Percentiles rank a stretch among this genome's conserved stretches.
Evolutionary conservation across 2,797 vertebrate genomes (phyloP).

Genomic region (Neostethus bicornis): DNA sequence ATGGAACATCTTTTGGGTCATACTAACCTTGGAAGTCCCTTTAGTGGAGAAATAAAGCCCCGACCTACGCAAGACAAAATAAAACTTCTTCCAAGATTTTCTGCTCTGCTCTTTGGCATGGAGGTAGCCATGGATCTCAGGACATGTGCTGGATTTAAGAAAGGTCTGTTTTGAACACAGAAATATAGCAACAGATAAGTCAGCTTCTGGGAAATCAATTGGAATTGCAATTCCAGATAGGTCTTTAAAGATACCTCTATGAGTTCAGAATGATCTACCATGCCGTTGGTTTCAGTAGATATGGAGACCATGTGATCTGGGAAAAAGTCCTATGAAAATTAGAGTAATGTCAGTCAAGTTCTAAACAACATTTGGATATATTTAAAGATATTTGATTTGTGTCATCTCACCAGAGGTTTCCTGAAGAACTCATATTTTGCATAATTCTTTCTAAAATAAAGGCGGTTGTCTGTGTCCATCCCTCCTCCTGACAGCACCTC

Average conservation of each 20-base stretch:
- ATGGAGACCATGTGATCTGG: slow-evolving; percentile 95
- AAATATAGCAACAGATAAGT: slow-evolving; percentile 26
- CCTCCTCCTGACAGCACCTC: slow-evolving; percentile 91
- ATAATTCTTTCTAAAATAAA: slow-evolving; percentile 97
- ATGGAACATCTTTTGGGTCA: not conserved
- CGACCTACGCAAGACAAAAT: slow-evolving; percentile 94
- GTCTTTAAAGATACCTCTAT: slow-evolving; percentile 84
- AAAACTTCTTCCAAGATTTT: slow-evolving; percentile 95
- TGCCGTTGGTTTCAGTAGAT: slow-evolving; percentile 85
- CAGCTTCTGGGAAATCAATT: slow-evolving; percentile 11
- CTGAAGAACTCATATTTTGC: slow-evolving; percentile 99
- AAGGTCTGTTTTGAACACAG: slow-evolving; percentile 85
- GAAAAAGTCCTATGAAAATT: slow-evolving; percentile 88
- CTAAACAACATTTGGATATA: not conserved
- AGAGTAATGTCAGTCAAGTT: slow-evolving; percentile 39
- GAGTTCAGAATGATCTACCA: slow-evolving; percentile 85
- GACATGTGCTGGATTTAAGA: slow-evolving; percentile 92
- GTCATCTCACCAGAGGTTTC: slow-evolving; percentile 89
- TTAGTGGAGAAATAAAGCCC: slow-evolving; percentile 98
- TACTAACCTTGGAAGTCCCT: slow-evolving; percentile 94
- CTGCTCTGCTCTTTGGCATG: slow-evolving; percentile 92
- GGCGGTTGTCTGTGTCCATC: slow-evolving; percentile 89
- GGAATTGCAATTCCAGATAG: slow-evolving; percentile 13
- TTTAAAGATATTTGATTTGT: not conserved
- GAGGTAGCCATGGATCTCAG: slow-evolving; percentile 94